These are phyloP conservation scores for Caradrina kadenii DNA, from an alignment of 2,888 invertebrate species.

Conservation along the genomic window DNA sequence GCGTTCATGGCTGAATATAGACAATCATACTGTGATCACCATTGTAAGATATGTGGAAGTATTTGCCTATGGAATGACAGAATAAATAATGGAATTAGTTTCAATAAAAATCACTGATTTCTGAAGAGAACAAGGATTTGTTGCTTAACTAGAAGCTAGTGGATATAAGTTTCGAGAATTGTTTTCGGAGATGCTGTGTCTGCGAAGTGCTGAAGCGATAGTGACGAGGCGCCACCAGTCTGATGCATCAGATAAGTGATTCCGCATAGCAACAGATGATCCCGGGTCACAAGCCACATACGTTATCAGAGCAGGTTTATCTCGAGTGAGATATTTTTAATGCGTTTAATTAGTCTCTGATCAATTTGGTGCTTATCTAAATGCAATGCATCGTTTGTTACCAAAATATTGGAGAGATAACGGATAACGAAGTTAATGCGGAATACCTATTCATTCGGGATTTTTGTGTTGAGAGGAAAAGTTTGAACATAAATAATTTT, in stretches of 20 bases:
- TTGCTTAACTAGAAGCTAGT: neutral
- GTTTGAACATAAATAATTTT: neutral
- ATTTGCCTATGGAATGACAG: neutral
- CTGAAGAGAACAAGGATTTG: neutral
- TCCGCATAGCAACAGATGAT: slow-evolving; percentile 44
- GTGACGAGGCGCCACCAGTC: neutral
- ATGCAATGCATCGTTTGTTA: slow-evolving; percentile 12
- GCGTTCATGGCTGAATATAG: neutral
- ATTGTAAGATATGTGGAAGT: neutral
- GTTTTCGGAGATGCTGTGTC: slow-evolving; percentile 8
- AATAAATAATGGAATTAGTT: neutral
- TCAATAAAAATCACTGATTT: neutral
- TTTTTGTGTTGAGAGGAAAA: slow-evolving; percentile 9
- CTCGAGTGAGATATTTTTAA: slow-evolving; percentile 35
- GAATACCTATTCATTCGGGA: slow-evolving; percentile 12
- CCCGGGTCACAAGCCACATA: slow-evolving; percentile 16
- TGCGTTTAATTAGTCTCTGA: slow-evolving; percentile 29
- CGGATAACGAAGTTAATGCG: slow-evolving; percentile 6
- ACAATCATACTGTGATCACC: neutral
- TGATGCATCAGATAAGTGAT: neutral
- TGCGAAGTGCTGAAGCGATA: neutral
- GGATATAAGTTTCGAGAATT: neutral
- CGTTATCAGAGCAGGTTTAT: slow-evolving; percentile 39
- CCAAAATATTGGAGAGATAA: slow-evolving; percentile 33
- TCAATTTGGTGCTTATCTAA: slow-evolving; percentile 13